phyloP scores from a whole-genome alignment of 2,888 invertebrate genomes.

The Apamea crenata region DNA sequence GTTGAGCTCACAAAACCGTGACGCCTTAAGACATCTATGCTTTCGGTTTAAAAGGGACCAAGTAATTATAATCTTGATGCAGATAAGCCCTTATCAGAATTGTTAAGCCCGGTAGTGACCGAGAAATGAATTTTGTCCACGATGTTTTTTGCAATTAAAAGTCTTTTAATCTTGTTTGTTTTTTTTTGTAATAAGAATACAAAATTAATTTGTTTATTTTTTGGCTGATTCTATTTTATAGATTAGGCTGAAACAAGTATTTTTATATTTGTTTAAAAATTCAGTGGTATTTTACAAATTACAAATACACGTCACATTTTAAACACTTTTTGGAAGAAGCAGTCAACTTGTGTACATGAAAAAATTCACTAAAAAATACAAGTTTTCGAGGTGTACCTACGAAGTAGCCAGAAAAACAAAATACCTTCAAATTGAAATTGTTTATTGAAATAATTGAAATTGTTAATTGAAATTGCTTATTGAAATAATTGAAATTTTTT shows the following conservation, averaged over 20 bases:
- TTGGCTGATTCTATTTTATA: neutral
- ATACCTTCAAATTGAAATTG: neutral
- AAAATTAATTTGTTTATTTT: neutral
- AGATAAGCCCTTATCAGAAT: slow-evolving; percentile 58
- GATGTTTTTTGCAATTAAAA: slow-evolving; percentile 12
- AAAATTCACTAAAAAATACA: neutral
- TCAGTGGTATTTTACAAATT: neutral
- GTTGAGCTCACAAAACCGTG: slow-evolving; percentile 61
- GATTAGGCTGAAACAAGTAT: neutral
- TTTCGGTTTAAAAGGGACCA: slow-evolving; percentile 41
- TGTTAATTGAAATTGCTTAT: neutral
- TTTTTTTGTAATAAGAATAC: neutral
- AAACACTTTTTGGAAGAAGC: neutral
- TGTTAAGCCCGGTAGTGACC: slow-evolving; percentile 22
- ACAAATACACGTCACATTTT: neutral
- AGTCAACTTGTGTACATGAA: neutral
- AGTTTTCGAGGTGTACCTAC: neutral
- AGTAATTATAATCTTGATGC: slow-evolving; percentile 60
- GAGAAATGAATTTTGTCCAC: slow-evolving; percentile 15
- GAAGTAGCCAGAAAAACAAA: neutral
- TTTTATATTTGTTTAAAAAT: neutral
- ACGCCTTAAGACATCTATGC: slow-evolving; percentile 58
- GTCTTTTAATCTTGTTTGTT: neutral
- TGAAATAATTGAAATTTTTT: no score
- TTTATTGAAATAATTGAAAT: no score